These are phyloP conservation scores for Epicauta chinensis DNA, from an alignment of 1,140 invertebrate genomes.

Conservation along the genomic window DNA sequence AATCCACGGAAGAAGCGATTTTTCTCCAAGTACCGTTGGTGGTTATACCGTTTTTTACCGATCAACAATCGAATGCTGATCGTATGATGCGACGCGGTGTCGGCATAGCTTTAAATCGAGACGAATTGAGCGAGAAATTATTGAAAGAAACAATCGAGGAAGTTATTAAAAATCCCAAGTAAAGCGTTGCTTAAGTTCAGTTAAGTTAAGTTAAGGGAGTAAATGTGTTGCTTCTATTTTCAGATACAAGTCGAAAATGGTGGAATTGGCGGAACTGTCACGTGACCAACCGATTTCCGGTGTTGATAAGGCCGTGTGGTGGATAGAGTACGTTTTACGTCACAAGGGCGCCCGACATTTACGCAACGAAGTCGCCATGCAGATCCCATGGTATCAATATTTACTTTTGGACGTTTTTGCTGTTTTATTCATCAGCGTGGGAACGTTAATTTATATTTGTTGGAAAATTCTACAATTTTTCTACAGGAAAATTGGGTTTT, in stretches of 20 bases:
- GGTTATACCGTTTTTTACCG: conserved; percentile 37
- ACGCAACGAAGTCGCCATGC: conserved; percentile 10
- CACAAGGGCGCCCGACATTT: conserved; percentile 45
- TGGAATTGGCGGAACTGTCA: conserved; percentile 1
- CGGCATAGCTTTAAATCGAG: conserved; percentile 17
- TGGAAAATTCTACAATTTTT: too few relatives aligned
- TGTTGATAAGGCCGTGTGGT: conserved; percentile 43
- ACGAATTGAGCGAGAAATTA: conserved; percentile 14
- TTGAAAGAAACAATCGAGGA: conserved; percentile 22
- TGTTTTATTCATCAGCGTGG: not conserved
- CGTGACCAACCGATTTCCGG: conserved; percentile 39
- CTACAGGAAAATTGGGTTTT: too few relatives aligned
- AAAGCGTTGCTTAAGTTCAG: too few relatives aligned
- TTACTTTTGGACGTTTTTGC: conserved; percentile 39
- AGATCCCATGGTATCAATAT: conserved; percentile 41
- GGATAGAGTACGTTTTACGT: conserved; percentile 49
- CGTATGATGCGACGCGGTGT: conserved; percentile 24
- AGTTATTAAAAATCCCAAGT: conserved; percentile 16
- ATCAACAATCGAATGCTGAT: conserved; percentile 33
- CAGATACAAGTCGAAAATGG: conserved; percentile 4
- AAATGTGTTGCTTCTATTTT: not conserved
- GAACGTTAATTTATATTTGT: too few relatives aligned
- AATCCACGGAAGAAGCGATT: conserved; percentile 45
- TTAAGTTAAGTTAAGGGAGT: too few relatives aligned
- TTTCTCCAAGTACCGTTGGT: conserved; percentile 47